Percentiles rank a stretch among this genome's conserved stretches.
Conservation (phyloP, 2,797 vertebrate genomes). For the Manis crassicaudata region DNA sequence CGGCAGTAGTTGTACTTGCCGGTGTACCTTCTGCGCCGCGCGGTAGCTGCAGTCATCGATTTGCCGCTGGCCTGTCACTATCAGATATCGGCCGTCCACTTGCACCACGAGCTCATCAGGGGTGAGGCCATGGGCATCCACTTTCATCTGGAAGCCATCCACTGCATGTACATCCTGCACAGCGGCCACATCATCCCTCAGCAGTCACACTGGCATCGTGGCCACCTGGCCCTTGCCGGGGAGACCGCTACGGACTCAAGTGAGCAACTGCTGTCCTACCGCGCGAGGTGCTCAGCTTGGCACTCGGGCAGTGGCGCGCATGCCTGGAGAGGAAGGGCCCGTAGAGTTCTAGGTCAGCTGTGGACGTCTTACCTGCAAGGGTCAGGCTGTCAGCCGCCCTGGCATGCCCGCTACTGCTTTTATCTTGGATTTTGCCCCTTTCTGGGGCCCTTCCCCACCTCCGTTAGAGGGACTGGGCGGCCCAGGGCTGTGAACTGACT, state of each 20-base stretch:
- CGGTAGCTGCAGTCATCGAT: conserved; percentile 75
- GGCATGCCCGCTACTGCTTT: neutral
- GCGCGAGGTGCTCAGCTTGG: neutral
- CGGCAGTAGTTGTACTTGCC: conserved; percentile 85
- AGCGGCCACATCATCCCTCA: neutral
- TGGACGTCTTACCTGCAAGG: neutral
- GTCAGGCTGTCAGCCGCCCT: neutral
- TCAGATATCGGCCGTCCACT: conserved; percentile 85
- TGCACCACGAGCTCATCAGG: conserved; percentile 86
- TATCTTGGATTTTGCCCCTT: neutral
- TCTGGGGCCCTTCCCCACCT: neutral
- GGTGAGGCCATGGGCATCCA: conserved; percentile 87
- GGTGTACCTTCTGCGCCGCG: conserved; percentile 86
- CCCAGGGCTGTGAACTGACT: neutral
- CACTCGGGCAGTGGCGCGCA: accelerated
- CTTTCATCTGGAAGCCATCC: conserved; percentile 84
- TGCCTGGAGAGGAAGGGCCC: accelerated
- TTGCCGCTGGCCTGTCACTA: conserved; percentile 85
- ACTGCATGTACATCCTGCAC: neutral
- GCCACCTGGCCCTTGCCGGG: conserved; percentile 9
- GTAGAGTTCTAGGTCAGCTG: neutral
- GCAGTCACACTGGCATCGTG: conserved; percentile 18
- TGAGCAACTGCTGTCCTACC: conserved; percentile 54
- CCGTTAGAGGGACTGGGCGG: neutral
- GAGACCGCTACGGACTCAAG: conserved; percentile 20